These are phyloP conservation scores for Siniperca chuatsi DNA, from an alignment of 2,113 vertebrate genomes.

Conservation along the genomic window DNA sequence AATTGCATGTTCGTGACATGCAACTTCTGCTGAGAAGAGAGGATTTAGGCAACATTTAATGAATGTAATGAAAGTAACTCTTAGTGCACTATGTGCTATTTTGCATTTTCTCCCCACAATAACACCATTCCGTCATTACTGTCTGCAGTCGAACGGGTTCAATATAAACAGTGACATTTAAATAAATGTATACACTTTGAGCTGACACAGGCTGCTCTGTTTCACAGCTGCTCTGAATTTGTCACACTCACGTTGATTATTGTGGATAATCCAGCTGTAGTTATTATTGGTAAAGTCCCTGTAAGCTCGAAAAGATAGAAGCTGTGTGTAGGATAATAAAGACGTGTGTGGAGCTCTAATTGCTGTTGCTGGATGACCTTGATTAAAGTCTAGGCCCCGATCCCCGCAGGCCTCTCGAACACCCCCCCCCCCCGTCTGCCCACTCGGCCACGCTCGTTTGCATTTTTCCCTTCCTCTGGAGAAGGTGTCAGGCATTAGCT, in stretches of 20 bases:
- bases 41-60: neutral
- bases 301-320: conserved; percentile 1
- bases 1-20: neutral
- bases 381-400: conserved; percentile 52
- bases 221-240: conserved; percentile 48
- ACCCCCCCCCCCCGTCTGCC: conserved; percentile 19
- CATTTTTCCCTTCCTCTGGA: conserved; percentile 52
- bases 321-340: conserved; percentile 33
- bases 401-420: conserved; percentile 45
- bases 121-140: neutral
- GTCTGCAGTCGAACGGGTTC: neutral
- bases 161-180: conserved; percentile 20
- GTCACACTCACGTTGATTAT: conserved; percentile 9
- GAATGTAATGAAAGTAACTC: neutral
- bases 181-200: conserved; percentile 9
- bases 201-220: neutral
- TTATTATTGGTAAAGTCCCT: conserved; percentile 5
- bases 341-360: conserved; percentile 51
- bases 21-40: neutral
- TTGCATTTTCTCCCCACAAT: neutral
- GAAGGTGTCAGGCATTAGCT: conserved; percentile 69
- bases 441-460: conserved; percentile 52
- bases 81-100: too few relatives aligned
- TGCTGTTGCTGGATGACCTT: conserved; percentile 71
- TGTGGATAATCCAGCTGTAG: conserved; percentile 39